A percentile compares a stretch with the other conserved stretches of the same genome.
phyloP scores from a whole-genome alignment of 1,140 invertebrate genomes.

The Stegodyphus mimosarum region DNA sequence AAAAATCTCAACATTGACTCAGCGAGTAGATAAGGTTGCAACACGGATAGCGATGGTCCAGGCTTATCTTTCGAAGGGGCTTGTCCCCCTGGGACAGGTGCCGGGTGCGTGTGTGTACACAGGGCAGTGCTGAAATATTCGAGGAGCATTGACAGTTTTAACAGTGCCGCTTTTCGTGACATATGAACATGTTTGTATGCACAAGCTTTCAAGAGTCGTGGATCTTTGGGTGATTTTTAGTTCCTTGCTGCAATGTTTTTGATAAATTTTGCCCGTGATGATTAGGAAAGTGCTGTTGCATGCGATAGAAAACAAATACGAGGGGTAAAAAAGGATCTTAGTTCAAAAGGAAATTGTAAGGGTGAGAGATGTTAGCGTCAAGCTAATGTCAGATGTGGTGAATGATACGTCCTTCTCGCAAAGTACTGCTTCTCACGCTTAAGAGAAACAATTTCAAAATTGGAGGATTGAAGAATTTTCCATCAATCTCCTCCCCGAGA shows the following conservation, averaged over 20 bases:
- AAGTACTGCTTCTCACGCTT: too few relatives aligned
- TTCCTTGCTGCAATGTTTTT: too few relatives aligned
- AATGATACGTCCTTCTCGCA: too few relatives aligned
- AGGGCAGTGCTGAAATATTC: slow-evolving; percentile 2
- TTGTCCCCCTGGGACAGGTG: slow-evolving; percentile 11
- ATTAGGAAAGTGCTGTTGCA: too few relatives aligned
- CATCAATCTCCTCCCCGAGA: too few relatives aligned
- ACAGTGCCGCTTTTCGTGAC: slow-evolving; percentile 16
- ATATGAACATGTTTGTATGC: background rate
- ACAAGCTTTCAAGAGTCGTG: too few relatives aligned
- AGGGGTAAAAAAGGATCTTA: slow-evolving; percentile 1
- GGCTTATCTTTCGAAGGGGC: background rate
- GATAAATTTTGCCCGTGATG: too few relatives aligned
- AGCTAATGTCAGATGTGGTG: too few relatives aligned
- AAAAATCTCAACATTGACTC: background rate
- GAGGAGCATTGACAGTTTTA: slow-evolving; percentile 25
- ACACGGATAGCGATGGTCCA: background rate
- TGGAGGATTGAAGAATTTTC: too few relatives aligned
- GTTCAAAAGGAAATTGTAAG: background rate
- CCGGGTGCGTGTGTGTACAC: slow-evolving; percentile 7
- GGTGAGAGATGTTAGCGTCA: too few relatives aligned
- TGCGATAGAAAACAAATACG: background rate
- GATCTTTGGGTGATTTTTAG: too few relatives aligned
- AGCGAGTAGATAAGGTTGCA: slow-evolving; percentile 19
- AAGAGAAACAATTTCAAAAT: too few relatives aligned